Evolutionary conservation across 1,140 invertebrate species (phyloP).

Genomic region (Drosophila lacteicornis): DNA sequence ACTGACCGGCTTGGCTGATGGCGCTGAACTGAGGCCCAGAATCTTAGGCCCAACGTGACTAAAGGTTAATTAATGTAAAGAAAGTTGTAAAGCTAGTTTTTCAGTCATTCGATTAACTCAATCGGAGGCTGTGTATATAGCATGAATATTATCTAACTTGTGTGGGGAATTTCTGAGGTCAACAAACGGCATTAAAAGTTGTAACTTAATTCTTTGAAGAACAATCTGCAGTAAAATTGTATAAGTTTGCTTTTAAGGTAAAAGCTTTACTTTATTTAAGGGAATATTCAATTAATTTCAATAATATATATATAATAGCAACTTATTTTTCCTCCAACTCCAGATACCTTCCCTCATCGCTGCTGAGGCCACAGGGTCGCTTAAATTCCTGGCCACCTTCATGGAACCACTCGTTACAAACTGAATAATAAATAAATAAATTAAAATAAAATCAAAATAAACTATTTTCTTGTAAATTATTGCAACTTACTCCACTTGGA

Average conservation of each 20-base stretch:
- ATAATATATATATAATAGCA: not conserved
- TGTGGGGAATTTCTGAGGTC: not conserved
- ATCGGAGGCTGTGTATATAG: not conserved
- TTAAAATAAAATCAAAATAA: slow-evolving; percentile 85
- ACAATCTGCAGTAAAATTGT: not conserved
- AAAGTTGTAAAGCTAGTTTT: slow-evolving; percentile 32
- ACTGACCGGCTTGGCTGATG: slow-evolving; percentile 42
- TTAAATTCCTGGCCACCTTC: slow-evolving; percentile 94
- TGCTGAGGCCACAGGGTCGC: slow-evolving; percentile 89
- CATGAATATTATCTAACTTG: not conserved
- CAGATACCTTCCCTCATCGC: slow-evolving; percentile 28
- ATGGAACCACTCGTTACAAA: slow-evolving; percentile 97
- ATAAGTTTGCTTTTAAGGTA: not conserved
- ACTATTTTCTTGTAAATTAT: slow-evolving; percentile 77
- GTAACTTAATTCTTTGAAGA: not conserved
- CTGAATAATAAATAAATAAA: slow-evolving; percentile 84
- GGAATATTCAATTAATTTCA: not conserved
- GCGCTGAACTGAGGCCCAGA: slow-evolving; percentile 48
- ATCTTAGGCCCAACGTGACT: slow-evolving; percentile 3
- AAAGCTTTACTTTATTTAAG: not conserved
- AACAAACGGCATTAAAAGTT: not conserved
- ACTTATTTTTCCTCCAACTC: slow-evolving; percentile 19
- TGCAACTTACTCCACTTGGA: slow-evolving; percentile 93
- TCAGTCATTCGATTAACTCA: not conserved
- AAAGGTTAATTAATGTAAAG: slow-evolving; percentile 15